Evolutionary conservation across 64 coral and sea anemone genomes (phyloP).

Genomic region (Actinia equina): DNA sequence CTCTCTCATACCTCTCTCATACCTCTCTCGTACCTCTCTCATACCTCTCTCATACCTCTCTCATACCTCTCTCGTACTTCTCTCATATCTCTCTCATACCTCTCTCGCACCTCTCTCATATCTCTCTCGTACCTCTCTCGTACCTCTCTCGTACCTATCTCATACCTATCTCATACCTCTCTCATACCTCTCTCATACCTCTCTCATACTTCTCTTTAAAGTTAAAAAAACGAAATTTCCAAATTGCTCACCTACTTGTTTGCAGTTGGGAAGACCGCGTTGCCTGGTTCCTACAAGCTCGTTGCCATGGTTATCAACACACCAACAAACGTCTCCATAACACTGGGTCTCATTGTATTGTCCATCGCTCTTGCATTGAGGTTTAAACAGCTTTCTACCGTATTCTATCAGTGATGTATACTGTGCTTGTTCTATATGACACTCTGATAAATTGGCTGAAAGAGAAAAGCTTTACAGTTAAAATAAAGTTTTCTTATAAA

Average conservation of each 20-base stretch:
- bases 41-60: too few relatives aligned
- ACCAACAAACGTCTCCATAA: slow-evolving; percentile 56
- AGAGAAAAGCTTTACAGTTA: not conserved
- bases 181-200: too few relatives aligned
- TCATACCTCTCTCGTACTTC: too few relatives aligned
- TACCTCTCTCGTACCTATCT: too few relatives aligned
- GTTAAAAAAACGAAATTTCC: not conserved
- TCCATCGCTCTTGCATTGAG: slow-evolving; percentile 49
- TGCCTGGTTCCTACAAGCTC: slow-evolving; percentile 51
- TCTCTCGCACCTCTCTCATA: too few relatives aligned
- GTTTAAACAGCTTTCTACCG: slow-evolving; percentile 2
- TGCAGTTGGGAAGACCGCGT: slow-evolving; percentile 31
- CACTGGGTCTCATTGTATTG: slow-evolving; percentile 54
- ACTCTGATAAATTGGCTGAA: not conserved
- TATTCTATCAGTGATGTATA: not conserved
- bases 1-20: too few relatives aligned
- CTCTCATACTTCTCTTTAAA: too few relatives aligned
- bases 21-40: too few relatives aligned
- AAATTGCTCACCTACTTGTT: slow-evolving; percentile 19
- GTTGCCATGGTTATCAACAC: slow-evolving; percentile 52
- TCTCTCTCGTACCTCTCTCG: too few relatives aligned
- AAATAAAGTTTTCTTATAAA: too few relatives aligned
- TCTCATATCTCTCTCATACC: too few relatives aligned
- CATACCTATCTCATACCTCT: too few relatives aligned
- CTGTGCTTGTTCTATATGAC: not conserved